Percentiles rank a stretch among this genome's conserved stretches.
Conservation (phyloP, 2,797 vertebrate species). For the Sebastes vulpes region DNA sequence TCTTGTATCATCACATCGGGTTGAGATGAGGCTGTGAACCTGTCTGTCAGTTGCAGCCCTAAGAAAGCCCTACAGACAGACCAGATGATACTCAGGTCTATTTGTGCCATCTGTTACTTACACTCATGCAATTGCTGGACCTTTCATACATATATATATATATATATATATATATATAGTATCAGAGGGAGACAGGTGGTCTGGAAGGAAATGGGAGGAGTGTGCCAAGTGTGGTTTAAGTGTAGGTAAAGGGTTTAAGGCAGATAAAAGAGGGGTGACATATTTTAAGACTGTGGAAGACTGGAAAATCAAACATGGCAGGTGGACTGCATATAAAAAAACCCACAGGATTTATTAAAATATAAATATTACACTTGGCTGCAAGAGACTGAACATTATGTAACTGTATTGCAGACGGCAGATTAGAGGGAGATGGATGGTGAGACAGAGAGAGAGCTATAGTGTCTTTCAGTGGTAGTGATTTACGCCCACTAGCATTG, state of each 20-base stretch:
- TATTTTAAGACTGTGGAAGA: background rate
- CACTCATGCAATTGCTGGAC: background rate
- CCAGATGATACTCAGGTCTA: conserved; percentile 61
- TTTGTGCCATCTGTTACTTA: conserved; percentile 36
- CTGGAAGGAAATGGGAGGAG: background rate
- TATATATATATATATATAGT: background rate
- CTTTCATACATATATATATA: background rate
- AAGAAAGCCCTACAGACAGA: conserved; percentile 18
- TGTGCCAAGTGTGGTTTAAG: background rate
- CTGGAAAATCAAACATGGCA: background rate
- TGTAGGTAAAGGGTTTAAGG: background rate
- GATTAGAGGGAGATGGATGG: background rate
- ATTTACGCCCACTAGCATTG: conserved; percentile 28
- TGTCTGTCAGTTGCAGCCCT: background rate
- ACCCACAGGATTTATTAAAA: background rate
- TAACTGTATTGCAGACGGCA: conserved; percentile 1
- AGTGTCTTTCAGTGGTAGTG: conserved; percentile 13
- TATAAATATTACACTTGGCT: conserved; percentile 3
- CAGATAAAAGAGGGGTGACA: background rate
- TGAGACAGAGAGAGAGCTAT: background rate
- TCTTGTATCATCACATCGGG: background rate
- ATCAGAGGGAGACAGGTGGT: conserved; percentile 24
- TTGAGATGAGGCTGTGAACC: conserved; percentile 24
- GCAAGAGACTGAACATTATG: conserved; percentile 1
- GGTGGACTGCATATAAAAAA: background rate